Evolutionary conservation across 2,113 vertebrate species (phyloP), one percentile per base, ranked within the genome.

Genomic region (Trochalopteron elliotii): DNA sequence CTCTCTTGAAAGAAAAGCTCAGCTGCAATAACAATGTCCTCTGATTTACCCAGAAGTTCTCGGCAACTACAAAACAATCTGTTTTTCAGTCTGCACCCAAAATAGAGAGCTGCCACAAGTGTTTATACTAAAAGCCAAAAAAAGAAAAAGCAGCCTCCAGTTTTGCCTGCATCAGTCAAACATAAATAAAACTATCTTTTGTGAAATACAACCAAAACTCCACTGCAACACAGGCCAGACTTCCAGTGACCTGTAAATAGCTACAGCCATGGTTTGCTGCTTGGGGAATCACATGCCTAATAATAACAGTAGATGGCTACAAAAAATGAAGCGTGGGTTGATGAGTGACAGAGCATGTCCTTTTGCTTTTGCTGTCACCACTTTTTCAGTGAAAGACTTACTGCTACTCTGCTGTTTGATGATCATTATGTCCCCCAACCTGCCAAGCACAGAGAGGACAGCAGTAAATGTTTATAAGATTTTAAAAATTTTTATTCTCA

Each of bases 31-130:
- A 92, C 49, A 69, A 22, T 7, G 25, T 68, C 63, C 65, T 91
- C 53, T 92, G 91, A 80, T 87, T 92, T 91, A 87, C 78, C 80
- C 93, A 49, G 80, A 78, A 68, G 37, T 24, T 76, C 81, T 65
- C 44, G 39, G 55, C 89, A 78, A n/a, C 82, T 90, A 81, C 65
- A 92, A 91, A 92, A 83, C 91, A 92, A 71, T 59, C 75, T 92
- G 76, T 30, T 94, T 95, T 95, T 75, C 93, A 88, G 61, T 35
- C 83, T 69, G 90, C 72, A 84, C 87, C 77, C 80, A 89, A 87
- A 96, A 89, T 47, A 95, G 93, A 87, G 68, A 84, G 11, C 86
- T 94, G 94, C 83, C 60, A 70, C 0, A 5, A 90, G 63, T 83
- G 83, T 91, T 94, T 93, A 57, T 65, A 33, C 67, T 84, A 22